phyloP scores from a whole-genome alignment of 1,140 invertebrate genomes.

The Andrena cerasifolii region DNA sequence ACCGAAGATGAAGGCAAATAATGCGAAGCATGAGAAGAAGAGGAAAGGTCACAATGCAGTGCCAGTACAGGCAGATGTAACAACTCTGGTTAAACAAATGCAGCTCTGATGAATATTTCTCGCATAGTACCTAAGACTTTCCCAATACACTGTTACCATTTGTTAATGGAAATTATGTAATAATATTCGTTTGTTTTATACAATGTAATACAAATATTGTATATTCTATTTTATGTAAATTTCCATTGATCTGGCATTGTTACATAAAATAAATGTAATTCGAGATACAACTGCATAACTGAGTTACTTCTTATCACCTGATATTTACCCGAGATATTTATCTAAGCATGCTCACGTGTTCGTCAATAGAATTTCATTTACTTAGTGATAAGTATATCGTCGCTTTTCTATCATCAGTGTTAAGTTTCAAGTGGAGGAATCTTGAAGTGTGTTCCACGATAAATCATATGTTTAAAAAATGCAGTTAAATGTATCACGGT shows the following conservation, averaged over 20 bases:
- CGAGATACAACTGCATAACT: neutral
- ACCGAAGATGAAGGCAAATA: slow-evolving; percentile 37
- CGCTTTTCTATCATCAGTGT: neutral
- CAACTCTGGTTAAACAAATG: slow-evolving; percentile 57
- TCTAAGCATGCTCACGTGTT: neutral
- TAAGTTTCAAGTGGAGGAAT: neutral
- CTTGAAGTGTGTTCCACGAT: neutral
- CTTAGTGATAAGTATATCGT: slow-evolving; percentile 14
- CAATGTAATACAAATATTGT: slow-evolving; percentile 2
- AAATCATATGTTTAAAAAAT: neutral
- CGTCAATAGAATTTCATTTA: neutral
- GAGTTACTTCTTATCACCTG: slow-evolving; percentile 11
- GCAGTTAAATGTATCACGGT: neutral
- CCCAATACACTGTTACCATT: neutral
- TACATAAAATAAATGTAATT: slow-evolving; percentile 28
- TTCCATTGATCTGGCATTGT: neutral
- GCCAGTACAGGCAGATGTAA: slow-evolving; percentile 29
- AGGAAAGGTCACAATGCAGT: slow-evolving; percentile 13
- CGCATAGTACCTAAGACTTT: neutral
- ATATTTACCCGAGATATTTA: neutral
- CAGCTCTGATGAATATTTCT: slow-evolving; percentile 43
- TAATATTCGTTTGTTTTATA: slow-evolving; percentile 8
- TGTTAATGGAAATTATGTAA: neutral
- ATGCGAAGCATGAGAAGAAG: slow-evolving; percentile 15
- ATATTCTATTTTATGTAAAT: slow-evolving; percentile 9